Evolutionary conservation across 2,888 invertebrate genomes (phyloP), one percentile per base, ranked within the genome.

Genomic region (Tupiocoris notatus): DNA sequence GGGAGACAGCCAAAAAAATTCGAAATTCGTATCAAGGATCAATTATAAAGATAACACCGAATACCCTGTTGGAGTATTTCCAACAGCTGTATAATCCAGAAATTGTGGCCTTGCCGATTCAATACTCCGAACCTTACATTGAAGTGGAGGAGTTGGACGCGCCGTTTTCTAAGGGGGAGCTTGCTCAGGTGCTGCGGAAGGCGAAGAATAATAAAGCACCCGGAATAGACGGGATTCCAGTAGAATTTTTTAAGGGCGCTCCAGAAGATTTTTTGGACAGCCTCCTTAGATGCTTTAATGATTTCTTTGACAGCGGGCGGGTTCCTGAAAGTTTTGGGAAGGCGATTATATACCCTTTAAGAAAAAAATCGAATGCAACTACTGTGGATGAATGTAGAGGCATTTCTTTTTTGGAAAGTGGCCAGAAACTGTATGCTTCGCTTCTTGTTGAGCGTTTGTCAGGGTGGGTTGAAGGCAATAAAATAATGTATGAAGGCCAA

Each of bases 401-500:
- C 3, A 21, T 78, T 16, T 57, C 59, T n/a, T 78, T 78, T 65
- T 59, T 76, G 21, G 24, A 71, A 7, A 23, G 58, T 1, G 16
- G 76, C 2, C 9, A 7, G 9, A 78, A 78, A 57, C 9, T 78
- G 16, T 78, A 71, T 22, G 65, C 59, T 12, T 59, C 58, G 6
- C 20, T 78, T 12, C 12, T 78, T 6, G n/a, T 58, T 12, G 20
- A 63, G 18, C 59, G 78, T 17, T n/a, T 78, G 12, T 18, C 25
- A 18, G 16, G 61, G 6, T 79, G 76, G 79, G 65, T 73, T 1
- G 70, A 77, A 17, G 56, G 64, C 1, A 39, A 66, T 6, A 66
- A 62, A n/a, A 76, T 78, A 18, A 18, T 79, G n/a, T 77, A 25
- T 17, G 79, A 80, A 67, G 77, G 63, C 22, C 78, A 80, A 61